phyloP scores from a whole-genome alignment of 2,888 invertebrate genomes.

The Tipula lateralis region DNA sequence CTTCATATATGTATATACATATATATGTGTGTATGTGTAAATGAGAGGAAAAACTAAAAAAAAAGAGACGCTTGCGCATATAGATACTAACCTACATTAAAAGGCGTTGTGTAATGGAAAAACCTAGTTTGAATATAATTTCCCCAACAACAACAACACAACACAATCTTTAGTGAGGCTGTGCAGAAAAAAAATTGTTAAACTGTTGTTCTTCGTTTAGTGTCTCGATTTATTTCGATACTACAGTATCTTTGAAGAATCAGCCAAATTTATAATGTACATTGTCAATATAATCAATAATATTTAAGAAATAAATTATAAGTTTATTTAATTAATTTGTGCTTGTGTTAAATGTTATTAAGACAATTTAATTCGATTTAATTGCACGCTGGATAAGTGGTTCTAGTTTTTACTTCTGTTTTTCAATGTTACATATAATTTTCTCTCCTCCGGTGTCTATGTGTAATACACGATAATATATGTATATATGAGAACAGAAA shows the following conservation, averaged over 20 bases:
- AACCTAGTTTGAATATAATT: background rate
- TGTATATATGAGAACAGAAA: background rate
- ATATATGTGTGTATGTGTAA: too few relatives aligned
- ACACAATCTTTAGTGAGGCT: background rate
- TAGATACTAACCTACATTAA: background rate
- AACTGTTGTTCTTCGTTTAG: background rate
- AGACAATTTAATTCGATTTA: background rate
- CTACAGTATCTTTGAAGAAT: background rate
- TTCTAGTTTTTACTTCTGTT: background rate
- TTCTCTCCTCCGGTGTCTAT: background rate
- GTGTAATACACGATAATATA: background rate
- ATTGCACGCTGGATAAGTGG: background rate
- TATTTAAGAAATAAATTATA: background rate
- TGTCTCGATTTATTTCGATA: background rate
- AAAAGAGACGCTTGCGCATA: background rate
- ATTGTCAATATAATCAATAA: background rate
- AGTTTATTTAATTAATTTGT: background rate
- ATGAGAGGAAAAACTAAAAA: background rate
- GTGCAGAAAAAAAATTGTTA: background rate
- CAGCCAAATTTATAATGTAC: background rate
- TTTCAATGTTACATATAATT: background rate
- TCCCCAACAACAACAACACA: background rate
- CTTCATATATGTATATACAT: too few relatives aligned
- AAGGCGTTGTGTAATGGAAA: background rate
- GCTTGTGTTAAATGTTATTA: background rate